phyloP scores from a whole-genome alignment of 2,797 vertebrate genomes.

The Miichthys miiuy region DNA sequence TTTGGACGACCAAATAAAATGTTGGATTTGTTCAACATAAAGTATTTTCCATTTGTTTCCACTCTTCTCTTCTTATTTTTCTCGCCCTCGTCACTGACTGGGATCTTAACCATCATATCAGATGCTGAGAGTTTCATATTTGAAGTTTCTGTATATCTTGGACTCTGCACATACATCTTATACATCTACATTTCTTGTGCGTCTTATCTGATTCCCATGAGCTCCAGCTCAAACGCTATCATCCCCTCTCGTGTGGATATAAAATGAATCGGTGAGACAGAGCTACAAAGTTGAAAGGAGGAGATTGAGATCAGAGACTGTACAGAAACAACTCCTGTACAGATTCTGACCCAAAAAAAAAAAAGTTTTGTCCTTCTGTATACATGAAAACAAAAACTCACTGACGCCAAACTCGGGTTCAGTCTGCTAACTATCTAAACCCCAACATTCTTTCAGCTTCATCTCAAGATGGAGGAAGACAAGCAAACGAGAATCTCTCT shows the following conservation, averaged over 20 bases:
- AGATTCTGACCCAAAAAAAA: slow-evolving; percentile 15
- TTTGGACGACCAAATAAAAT: not conserved
- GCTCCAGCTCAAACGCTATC: slow-evolving; percentile 46
- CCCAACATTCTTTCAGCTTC: slow-evolving; percentile 51
- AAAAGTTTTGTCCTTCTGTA: slow-evolving; percentile 3
- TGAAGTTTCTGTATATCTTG: slow-evolving; percentile 47
- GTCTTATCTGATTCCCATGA: slow-evolving; percentile 47
- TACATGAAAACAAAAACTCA: slow-evolving; percentile 23
- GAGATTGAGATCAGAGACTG: slow-evolving; percentile 1
- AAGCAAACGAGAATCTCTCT: slow-evolving; percentile 39
- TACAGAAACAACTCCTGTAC: slow-evolving; percentile 18
- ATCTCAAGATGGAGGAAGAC: slow-evolving; percentile 26
- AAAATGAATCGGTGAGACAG: slow-evolving; percentile 18
- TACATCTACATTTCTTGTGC: no score
- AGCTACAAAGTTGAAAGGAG: slow-evolving; percentile 23
- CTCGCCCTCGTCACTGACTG: not conserved
- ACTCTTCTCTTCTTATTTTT: slow-evolving; percentile 7
- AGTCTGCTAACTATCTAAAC: slow-evolving; percentile 31
- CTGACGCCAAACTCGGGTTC: slow-evolving; percentile 21
- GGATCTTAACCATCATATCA: slow-evolving; percentile 11
- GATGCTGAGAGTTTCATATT: slow-evolving; percentile 33
- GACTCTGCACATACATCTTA: slow-evolving; percentile 37
- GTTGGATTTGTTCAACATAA: not conserved
- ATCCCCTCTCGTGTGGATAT: slow-evolving; percentile 11
- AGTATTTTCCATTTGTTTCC: not conserved